Conservation (phyloP, 2,113 vertebrate genomes). For the Heliornis fulica region DNA sequence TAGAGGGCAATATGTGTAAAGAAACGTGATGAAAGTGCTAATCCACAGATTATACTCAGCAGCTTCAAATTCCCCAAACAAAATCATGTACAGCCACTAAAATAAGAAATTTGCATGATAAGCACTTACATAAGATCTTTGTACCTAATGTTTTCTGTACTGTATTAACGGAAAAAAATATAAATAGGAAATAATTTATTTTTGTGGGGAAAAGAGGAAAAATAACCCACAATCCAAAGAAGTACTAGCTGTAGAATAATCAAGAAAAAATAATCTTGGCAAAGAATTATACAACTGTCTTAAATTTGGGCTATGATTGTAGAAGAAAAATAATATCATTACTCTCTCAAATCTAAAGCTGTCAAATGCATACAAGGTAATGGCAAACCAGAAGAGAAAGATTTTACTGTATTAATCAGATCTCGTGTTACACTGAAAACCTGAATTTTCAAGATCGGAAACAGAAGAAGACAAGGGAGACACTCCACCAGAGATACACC, state of each 20-base stretch:
- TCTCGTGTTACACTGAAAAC: neutral
- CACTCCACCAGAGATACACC: neutral
- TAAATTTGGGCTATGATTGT: neutral
- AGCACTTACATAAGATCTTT: neutral
- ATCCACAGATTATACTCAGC: neutral
- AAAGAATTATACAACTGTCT: neutral
- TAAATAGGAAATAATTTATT: neutral
- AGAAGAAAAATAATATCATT: neutral
- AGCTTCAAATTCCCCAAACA: neutral
- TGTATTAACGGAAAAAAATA: neutral
- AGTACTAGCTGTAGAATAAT: neutral
- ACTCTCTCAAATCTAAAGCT: neutral
- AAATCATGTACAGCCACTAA: neutral
- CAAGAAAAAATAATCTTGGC: neutral
- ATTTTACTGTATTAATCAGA: neutral
- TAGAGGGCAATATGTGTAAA: neutral
- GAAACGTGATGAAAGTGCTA: neutral
- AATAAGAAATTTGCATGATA: neutral
- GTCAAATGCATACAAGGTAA: neutral
- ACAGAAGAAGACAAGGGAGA: neutral
- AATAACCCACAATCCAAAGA: neutral
- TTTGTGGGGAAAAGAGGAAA: neutral
- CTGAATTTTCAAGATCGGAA: neutral
- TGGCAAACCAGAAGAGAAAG: neutral
- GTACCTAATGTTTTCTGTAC: neutral